phyloP scores from a whole-genome alignment of 2,888 invertebrate species.

The Drosophila phalerata region DNA sequence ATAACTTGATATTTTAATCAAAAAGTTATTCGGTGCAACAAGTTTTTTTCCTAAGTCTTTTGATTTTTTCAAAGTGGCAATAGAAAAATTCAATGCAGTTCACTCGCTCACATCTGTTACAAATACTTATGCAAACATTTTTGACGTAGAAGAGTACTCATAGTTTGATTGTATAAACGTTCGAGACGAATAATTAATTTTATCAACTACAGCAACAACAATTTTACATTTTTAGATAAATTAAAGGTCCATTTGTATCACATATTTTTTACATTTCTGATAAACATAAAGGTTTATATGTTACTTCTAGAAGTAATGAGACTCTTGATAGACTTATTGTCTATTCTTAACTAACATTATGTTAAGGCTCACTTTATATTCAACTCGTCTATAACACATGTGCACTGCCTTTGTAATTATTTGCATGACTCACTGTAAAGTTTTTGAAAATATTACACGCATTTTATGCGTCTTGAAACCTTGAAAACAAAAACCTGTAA shows the following conservation, averaged over 20 bases:
- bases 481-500: constrained; percentile 6
- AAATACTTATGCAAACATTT: constrained; percentile 11
- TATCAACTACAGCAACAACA: too few relatives aligned
- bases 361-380: constrained; percentile 13
- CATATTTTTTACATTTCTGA: too few relatives aligned
- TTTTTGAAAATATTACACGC: constrained; percentile 35
- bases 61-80: constrained; percentile 44
- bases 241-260: too few relatives aligned
- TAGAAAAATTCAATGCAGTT: constrained; percentile 25
- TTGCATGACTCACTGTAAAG: constrained; percentile 28
- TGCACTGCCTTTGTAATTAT: constrained; percentile 21
- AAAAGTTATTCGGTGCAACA: constrained; percentile 28
- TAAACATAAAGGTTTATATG: too few relatives aligned
- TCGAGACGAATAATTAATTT: too few relatives aligned
- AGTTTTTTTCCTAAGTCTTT: constrained; percentile 74
- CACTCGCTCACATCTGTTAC: constrained; percentile 1
- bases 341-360: background rate
- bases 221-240: too few relatives aligned
- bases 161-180: background rate
- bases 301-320: background rate
- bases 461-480: constrained; percentile 1
- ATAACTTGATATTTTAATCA: constrained; percentile 78
- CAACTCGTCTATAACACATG: constrained; percentile 1
- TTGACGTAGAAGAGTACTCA: background rate
- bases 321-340: background rate